A percentile compares a stretch with the other conserved stretches of the same genome.
phyloP scores from a whole-genome alignment of 2,113 vertebrate genomes.

The Gavia stellata region DNA sequence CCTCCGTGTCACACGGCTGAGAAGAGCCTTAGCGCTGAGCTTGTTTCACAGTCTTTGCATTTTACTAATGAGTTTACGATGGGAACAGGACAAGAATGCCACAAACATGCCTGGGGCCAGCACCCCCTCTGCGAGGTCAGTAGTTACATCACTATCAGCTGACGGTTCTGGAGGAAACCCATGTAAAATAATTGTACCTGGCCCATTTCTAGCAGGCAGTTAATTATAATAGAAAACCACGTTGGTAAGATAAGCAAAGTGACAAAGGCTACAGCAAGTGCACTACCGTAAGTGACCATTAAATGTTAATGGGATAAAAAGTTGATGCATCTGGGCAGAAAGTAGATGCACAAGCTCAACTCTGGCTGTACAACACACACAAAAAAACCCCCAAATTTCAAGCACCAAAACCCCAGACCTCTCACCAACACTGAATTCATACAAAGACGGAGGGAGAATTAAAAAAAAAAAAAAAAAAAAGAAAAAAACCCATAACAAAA shows the following conservation, averaged over 20 bases:
- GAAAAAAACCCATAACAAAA: background rate
- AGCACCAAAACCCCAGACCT: background rate
- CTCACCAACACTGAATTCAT: background rate
- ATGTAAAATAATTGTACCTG: background rate
- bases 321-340: background rate
- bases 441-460: background rate
- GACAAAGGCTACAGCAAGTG: background rate
- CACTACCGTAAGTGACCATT: rapidly evolving
- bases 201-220: background rate
- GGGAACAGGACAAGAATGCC: background rate
- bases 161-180: background rate
- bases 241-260: background rate
- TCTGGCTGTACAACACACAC: no score
- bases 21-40: background rate
- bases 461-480: no score
- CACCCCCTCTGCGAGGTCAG: background rate
- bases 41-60: background rate
- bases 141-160: background rate
- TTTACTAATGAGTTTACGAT: rapidly evolving
- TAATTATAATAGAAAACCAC: background rate
- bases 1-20: background rate
- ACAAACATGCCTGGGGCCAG: background rate
- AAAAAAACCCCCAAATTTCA: background rate
- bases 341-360: rapidly evolving
- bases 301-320: rapidly evolving